Conservation (phyloP, 2,797 vertebrate species). For the Myiothlypis chrysogaster region DNA sequence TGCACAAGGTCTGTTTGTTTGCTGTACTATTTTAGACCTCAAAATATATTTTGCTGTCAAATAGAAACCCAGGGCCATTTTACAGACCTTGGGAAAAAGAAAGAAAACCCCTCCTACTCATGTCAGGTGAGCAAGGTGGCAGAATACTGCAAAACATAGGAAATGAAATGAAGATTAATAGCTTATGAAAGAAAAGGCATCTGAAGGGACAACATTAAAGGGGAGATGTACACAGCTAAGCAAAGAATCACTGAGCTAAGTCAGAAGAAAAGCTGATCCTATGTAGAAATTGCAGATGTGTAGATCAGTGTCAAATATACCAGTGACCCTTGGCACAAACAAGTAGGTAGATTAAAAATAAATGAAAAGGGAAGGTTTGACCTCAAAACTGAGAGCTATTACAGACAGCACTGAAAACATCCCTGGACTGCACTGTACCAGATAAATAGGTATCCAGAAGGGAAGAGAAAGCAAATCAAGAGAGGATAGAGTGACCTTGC, state of each 20-base stretch:
- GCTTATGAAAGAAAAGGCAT: background rate
- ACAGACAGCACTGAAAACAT: background rate
- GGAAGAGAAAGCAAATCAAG: background rate
- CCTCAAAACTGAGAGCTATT: background rate
- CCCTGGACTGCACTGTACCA: background rate
- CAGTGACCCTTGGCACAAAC: background rate
- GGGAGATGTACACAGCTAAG: background rate
- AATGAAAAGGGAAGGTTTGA: background rate
- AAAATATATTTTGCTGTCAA: background rate
- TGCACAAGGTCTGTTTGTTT: background rate
- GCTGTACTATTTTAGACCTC: background rate
- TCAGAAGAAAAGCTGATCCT: background rate
- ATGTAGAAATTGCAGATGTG: background rate
- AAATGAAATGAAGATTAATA: background rate
- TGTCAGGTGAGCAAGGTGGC: background rate
- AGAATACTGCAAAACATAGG: background rate
- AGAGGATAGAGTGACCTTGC: slow-evolving; percentile 1
- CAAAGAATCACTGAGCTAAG: background rate
- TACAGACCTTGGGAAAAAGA: background rate
- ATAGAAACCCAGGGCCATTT: background rate
- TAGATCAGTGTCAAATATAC: background rate
- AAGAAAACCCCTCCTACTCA: background rate
- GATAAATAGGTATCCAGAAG: background rate
- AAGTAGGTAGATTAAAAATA: background rate
- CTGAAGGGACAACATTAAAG: background rate